phyloP scores from a whole-genome alignment of 2,113 vertebrate species.

The Calonectris borealis region DNA sequence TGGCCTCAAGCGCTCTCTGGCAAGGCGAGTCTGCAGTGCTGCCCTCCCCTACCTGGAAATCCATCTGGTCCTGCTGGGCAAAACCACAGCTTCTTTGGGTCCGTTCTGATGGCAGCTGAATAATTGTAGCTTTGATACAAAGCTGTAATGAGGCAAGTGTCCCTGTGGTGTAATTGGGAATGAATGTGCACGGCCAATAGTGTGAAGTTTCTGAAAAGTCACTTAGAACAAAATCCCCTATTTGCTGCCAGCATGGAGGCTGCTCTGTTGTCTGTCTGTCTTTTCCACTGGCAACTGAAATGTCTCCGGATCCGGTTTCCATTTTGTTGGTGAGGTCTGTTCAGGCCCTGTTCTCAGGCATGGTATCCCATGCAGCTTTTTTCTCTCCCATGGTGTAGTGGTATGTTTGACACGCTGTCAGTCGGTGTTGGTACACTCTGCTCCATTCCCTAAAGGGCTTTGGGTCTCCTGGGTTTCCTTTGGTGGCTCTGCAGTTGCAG shows the following conservation, averaged over 20 bases:
- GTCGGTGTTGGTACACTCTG: not conserved
- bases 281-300: not conserved
- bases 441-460: not conserved
- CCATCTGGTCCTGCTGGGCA: constrained; percentile 51
- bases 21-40: not conserved
- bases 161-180: constrained; percentile 45
- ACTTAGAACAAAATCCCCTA: not conserved
- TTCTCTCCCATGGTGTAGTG: not conserved
- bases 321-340: not conserved
- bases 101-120: not conserved
- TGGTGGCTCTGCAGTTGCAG: not conserved
- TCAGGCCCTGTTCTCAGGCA: not conserved
- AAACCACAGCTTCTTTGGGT: not conserved
- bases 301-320: not conserved
- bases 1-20: not conserved
- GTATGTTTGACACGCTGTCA: not conserved
- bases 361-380: not conserved
- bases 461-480: not conserved
- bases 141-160: constrained; percentile 39
- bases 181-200: constrained; percentile 1
- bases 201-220: constrained; percentile 27
- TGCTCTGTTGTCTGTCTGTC: not conserved
- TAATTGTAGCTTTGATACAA: constrained; percentile 40
- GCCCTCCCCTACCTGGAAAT: constrained; percentile 27
- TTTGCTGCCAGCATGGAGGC: not conserved